Base-by-base conservation (phyloP, 2,113 vertebrate species). In the Seriola rivoliana region DNA sequence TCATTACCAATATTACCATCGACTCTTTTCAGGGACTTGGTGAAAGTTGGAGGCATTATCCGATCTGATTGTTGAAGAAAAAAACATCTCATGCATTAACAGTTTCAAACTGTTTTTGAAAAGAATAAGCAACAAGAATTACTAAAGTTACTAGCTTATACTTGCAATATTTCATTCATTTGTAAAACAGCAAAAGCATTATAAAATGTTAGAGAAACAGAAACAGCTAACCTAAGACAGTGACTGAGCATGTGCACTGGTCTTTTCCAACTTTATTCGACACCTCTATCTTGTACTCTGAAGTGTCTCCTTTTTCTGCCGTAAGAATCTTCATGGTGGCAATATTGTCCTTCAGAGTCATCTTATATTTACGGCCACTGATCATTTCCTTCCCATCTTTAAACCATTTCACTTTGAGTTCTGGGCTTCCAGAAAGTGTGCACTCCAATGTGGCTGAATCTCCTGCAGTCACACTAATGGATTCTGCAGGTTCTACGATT, bases 391-490 rank as follows among this genome's bases (percentile, higher is more conserved):
- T 99, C 59, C 96, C 97, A 5, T 98, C 96, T 95, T 95, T 97
- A 88, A 97, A 97, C 98, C 98, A 99, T 84, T 98, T 99, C n/a
- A 96, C 95, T 95, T 97, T 99, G 23, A 99, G 95, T 32, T 99
- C 97, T 75, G 97, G 97, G 84, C 97, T 99, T 94, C 98, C 98
- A 72, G 97, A 88, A 48, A 99, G 94, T 0, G 94, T 97, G 65
- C 97, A 98, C 84, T 99, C 98, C 94, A 99, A 89, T 10, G 97
- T 93, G 62, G 97, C 98, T 40, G 97, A 96, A 62, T 98, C 97
- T 8, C 98, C 97, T 55, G 97, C 96, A 3, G 98, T 99, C 92
- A 99, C 98, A 85, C 97, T 97, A 90, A 98, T 97, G 78, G 97
- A 95, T 80, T 98, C 96, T 0, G 97, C 95, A 89, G 97, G 96